phyloP scores from a whole-genome alignment of 2,888 invertebrate genomes.

The Agriotes lineatus region DNA sequence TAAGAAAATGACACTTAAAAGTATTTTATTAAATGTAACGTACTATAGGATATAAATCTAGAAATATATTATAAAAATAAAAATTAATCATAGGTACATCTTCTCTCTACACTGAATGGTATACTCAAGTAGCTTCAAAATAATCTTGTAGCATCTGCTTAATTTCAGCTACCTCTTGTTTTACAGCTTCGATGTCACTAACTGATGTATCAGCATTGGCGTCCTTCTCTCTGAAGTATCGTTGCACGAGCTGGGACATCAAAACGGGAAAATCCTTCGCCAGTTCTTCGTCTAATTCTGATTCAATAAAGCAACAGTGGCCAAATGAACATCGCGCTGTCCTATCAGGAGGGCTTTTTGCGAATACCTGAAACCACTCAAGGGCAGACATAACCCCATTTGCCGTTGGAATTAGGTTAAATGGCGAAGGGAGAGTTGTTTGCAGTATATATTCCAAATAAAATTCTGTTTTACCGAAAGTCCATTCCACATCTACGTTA shows the following conservation, averaged over 20 bases:
- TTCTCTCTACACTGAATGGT: too few species aligned
- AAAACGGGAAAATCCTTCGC: conserved; percentile 69
- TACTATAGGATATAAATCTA: neutral
- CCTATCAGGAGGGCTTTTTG: conserved; percentile 60
- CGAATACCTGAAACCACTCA: conserved; percentile 67
- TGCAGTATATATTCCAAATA: conserved; percentile 81
- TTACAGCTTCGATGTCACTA: conserved; percentile 66
- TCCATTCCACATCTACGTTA: conserved; percentile 81
- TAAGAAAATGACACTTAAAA: too few species aligned
- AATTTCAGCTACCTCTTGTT: conserved; percentile 66
- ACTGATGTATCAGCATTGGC: conserved; percentile 59
- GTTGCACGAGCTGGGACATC: conserved; percentile 72
- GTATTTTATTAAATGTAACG: too few species aligned
- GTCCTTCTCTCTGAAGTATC: conserved; percentile 72
- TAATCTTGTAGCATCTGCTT: conserved; percentile 59
- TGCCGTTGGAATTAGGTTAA: conserved; percentile 77
- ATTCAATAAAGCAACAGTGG: conserved; percentile 62
- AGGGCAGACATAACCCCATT: conserved; percentile 66
- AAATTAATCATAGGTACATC: too few species aligned
- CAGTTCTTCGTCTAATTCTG: conserved; percentile 63
- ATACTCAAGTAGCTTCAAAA: conserved; percentile 44
- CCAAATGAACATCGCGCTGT: conserved; percentile 67
- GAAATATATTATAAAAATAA: neutral
- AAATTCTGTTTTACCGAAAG: conserved; percentile 79
- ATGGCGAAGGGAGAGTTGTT: conserved; percentile 77